Evolutionary conservation across 2,888 invertebrate species (phyloP).

Genomic region (Ischnus inquisitorius): DNA sequence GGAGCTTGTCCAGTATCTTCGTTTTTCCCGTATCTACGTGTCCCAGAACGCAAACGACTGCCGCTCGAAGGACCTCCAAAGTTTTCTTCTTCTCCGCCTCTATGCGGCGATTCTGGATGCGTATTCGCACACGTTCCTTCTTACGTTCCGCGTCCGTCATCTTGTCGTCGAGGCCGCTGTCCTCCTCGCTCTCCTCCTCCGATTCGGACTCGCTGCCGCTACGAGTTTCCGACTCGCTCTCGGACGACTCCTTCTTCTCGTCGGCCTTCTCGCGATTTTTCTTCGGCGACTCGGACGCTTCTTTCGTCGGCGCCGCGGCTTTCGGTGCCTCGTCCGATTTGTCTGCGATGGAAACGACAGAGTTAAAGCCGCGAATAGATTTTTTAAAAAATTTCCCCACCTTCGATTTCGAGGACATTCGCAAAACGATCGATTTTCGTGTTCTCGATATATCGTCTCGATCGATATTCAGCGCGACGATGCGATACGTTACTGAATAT

Average conservation of each 20-base stretch:
- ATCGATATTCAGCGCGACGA: too few relatives aligned
- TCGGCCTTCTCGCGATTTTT: slow-evolving; percentile 78
- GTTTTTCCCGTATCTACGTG: slow-evolving; percentile 99
- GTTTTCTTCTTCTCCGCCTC: slow-evolving; percentile 90
- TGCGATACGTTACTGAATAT: too few relatives aligned
- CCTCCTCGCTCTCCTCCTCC: slow-evolving; percentile 87
- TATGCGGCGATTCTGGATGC: slow-evolving; percentile 91
- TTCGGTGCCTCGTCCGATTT: slow-evolving; percentile 80
- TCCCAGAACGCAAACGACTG: slow-evolving; percentile 99
- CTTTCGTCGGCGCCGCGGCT: slow-evolving; percentile 78
- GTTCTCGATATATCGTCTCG: too few relatives aligned
- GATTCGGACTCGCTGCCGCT: slow-evolving; percentile 87
- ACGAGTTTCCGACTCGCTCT: slow-evolving; percentile 79
- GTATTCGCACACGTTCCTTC: slow-evolving; percentile 90
- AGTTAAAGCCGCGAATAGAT: too few relatives aligned
- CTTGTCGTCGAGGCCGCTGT: slow-evolving; percentile 87
- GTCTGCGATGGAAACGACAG: slow-evolving; percentile 68
- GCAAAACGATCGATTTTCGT: too few relatives aligned
- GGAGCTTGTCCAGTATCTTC: slow-evolving; percentile 98
- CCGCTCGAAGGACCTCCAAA: slow-evolving; percentile 93
- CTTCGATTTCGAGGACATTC: too few relatives aligned
- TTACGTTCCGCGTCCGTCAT: slow-evolving; percentile 92
- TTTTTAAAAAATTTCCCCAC: too few relatives aligned
- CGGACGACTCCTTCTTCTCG: slow-evolving; percentile 83
- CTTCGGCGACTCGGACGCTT: slow-evolving; percentile 49